Evolutionary conservation across 1,140 invertebrate genomes (phyloP).

Genomic region (Laupala kohalensis): DNA sequence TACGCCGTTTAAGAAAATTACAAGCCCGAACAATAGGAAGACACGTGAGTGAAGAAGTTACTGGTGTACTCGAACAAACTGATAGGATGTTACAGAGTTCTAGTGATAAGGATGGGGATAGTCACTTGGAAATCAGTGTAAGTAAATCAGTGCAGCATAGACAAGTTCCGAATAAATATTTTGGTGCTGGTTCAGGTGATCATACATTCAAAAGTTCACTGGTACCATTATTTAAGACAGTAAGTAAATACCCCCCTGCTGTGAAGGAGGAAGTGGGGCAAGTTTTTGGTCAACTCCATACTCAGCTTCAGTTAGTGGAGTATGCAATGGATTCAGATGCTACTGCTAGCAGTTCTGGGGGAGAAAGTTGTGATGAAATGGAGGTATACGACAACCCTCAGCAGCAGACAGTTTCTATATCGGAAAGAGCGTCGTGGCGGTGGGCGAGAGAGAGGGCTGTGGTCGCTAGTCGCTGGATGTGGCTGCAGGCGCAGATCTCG

Average conservation of each 20-base stretch:
- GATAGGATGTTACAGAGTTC: slow-evolving; percentile 34
- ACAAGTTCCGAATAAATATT: slow-evolving; percentile 32
- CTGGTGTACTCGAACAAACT: slow-evolving; percentile 54
- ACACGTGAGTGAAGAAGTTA: slow-evolving; percentile 60
- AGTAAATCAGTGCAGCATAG: slow-evolving; percentile 27
- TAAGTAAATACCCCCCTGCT: not conserved
- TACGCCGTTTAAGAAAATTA: slow-evolving; percentile 57
- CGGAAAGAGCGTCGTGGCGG: slow-evolving; percentile 69
- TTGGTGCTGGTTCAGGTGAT: slow-evolving; percentile 45
- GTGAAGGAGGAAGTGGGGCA: slow-evolving; percentile 16
- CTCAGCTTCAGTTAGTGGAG: slow-evolving; percentile 56
- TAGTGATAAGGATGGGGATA: slow-evolving; percentile 30
- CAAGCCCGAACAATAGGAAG: slow-evolving; percentile 56
- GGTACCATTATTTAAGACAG: not conserved
- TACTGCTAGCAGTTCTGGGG: slow-evolving; percentile 86
- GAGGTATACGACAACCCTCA: slow-evolving; percentile 61
- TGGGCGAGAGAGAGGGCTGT: slow-evolving; percentile 67
- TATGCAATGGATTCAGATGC: slow-evolving; percentile 76
- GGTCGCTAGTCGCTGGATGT: slow-evolving; percentile 79
- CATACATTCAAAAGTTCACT: slow-evolving; percentile 20
- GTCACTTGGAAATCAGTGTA: slow-evolving; percentile 11
- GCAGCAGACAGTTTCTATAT: slow-evolving; percentile 55
- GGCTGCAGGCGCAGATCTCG: slow-evolving; percentile 80
- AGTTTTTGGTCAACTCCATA: slow-evolving; percentile 51
- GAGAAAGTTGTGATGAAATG: slow-evolving; percentile 84